Conservation (phyloP, 2,113 vertebrate genomes). For the Arizona elegans region DNA sequence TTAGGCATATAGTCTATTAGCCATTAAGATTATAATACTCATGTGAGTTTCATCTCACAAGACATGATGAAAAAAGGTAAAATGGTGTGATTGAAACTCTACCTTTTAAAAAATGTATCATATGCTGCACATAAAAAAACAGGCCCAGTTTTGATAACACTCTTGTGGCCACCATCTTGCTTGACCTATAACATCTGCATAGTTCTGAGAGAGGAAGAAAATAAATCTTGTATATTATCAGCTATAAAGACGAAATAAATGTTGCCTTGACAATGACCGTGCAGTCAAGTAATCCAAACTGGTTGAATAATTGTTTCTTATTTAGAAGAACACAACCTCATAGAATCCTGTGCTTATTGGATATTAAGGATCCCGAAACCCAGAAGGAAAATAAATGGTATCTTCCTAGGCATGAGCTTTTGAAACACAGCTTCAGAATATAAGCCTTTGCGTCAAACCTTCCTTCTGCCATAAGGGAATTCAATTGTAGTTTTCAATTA, state of each 20-base stretch:
- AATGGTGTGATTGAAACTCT: not conserved
- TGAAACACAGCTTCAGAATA: not conserved
- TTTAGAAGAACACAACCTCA: not conserved
- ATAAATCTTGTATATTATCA: not conserved
- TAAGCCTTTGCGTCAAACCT: not conserved
- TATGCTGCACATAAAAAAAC: not conserved
- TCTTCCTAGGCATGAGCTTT: not conserved
- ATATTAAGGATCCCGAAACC: not conserved
- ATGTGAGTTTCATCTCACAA: not conserved
- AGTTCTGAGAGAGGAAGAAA: not conserved
- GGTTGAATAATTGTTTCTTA: not conserved
- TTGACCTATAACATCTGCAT: not conserved
- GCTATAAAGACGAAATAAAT: not conserved
- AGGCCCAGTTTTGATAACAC: not conserved
- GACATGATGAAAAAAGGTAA: not conserved
- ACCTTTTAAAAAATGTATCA: not conserved
- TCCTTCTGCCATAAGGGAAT: not conserved
- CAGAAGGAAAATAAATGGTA: not conserved
- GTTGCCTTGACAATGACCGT: not conserved
- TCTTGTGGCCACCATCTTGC: not conserved
- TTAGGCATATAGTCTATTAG: not conserved
- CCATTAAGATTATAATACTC: not conserved
- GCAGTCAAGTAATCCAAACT: not conserved
- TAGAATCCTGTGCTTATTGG: not conserved
- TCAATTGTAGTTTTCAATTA: not conserved